Evolutionary conservation across 2,113 vertebrate genomes (phyloP), one percentile per base, ranked within the genome.

Genomic region (Chionis minor): DNA sequence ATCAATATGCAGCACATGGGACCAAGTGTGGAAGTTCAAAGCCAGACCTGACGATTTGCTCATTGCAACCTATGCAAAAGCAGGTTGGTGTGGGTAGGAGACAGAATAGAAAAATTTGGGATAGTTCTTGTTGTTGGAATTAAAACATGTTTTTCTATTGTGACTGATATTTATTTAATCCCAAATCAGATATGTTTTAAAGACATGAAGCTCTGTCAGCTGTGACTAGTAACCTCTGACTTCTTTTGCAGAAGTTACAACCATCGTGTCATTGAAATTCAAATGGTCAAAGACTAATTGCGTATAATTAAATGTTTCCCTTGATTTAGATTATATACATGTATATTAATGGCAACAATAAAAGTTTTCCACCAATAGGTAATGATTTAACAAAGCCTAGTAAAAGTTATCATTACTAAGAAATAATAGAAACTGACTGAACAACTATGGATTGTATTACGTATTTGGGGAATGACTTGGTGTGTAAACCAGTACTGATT

Each of bases 21-120:
- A 98, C 55, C 79, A 88, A 92, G 80, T 98, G 54, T 78, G 95
- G 96, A 97, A 97, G 32, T 98, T 98, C 82, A 96, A 97, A 97
- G 98, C 98, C 81, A 98, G 85, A 66, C 96, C 98, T 27, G 97
- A 98, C 0, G 98, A 98, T 81, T 95, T 98, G 23, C 95, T 98
- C 80, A 96, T 98, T 4, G 74, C 97, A 71, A 97, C 97, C 62
- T 98, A 98, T 9, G 91, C 97, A 94, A 98, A 98, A 83, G 94
- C 98, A 97, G 98, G 98, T 98, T 78, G 23, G 97, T 98, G 22
- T 61, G 28, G 8, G 20, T 16, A 75, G 33, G 32, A 88, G 81
- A 84, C 6, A 44, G 9, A 73, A 74, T 1, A 55, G 35, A 61
- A 88, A 81, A n/a, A 7, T 32, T 44, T 59, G 27, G 19, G 28